Conservation (phyloP, 2,797 vertebrate species). For the Nasua narica region DNA sequence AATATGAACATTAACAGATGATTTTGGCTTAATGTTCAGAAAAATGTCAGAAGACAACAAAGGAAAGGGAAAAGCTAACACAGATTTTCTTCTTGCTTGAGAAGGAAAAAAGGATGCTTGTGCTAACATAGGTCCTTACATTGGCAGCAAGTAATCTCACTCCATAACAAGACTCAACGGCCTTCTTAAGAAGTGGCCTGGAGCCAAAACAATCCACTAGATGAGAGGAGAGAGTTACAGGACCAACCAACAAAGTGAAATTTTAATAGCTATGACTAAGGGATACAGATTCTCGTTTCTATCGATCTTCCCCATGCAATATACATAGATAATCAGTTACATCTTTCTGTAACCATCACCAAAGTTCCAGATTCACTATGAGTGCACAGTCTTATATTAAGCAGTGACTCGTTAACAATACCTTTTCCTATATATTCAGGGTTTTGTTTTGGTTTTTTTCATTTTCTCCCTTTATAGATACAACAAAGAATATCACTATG, state of each 20-base stretch:
- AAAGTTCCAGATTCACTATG: not conserved
- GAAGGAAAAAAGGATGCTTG: not conserved
- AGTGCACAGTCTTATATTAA: not conserved
- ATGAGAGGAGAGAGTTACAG: not conserved
- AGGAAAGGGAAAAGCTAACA: not conserved
- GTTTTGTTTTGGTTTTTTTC: not conserved
- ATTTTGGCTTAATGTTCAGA: not conserved
- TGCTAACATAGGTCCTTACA: not conserved
- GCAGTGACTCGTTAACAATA: not conserved
- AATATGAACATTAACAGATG: not conserved
- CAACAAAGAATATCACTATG: not conserved
- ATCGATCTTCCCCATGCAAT: not conserved
- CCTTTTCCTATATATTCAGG: not conserved
- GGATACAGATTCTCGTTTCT: not conserved
- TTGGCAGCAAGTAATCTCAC: not conserved
- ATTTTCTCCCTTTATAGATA: not conserved
- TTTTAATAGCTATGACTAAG: not conserved
- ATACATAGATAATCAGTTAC: not conserved
- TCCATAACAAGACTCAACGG: not conserved
- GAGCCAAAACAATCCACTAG: not conserved
- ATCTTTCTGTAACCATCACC: not conserved
- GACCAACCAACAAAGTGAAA: not conserved
- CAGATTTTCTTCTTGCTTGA: not conserved
- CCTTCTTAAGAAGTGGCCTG: not conserved
- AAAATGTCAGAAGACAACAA: not conserved